A percentile compares a stretch with the other conserved stretches of the same genome.
Evolutionary conservation across 2,888 invertebrate species (phyloP).

Genomic region (Latrodectus hesperus): DNA sequence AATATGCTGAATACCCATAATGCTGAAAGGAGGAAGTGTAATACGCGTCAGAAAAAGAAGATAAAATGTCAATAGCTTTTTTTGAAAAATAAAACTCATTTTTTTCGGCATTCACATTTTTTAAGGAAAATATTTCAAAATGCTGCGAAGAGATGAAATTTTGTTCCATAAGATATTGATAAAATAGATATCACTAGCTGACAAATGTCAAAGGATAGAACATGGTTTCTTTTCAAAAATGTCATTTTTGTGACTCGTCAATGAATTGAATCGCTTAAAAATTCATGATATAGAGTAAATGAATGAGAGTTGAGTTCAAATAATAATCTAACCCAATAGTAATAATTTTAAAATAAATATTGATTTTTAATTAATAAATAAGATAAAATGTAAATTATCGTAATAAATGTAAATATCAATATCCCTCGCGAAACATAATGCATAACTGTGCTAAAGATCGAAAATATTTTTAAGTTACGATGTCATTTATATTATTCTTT

Average conservation of each 20-base stretch:
- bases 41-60: not conserved
- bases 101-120: not conserved
- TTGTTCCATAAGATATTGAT: slow-evolving; percentile 45
- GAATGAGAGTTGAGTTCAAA: no score
- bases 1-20: slow-evolving; percentile 12
- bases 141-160: slow-evolving; percentile 30
- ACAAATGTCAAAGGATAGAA: slow-evolving; percentile 53
- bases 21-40: not conserved
- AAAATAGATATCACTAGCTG: slow-evolving; percentile 32
- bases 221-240: slow-evolving; percentile 41
- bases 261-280: no score
- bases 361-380: no score
- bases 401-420: no score
- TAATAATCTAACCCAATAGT: no score
- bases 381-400: no score
- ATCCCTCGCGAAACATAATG: no score
- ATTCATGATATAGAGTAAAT: no score
- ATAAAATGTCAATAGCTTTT: slow-evolving; percentile 37
- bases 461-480: no score
- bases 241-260: slow-evolving; percentile 9
- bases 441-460: no score
- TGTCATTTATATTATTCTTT: no score
- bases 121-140: not conserved
- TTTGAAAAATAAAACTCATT: slow-evolving; percentile 43
- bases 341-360: no score